These are phyloP conservation scores for Pollicipes pollicipes DNA, from an alignment of 1,140 invertebrate species.

Conservation along the genomic window DNA sequence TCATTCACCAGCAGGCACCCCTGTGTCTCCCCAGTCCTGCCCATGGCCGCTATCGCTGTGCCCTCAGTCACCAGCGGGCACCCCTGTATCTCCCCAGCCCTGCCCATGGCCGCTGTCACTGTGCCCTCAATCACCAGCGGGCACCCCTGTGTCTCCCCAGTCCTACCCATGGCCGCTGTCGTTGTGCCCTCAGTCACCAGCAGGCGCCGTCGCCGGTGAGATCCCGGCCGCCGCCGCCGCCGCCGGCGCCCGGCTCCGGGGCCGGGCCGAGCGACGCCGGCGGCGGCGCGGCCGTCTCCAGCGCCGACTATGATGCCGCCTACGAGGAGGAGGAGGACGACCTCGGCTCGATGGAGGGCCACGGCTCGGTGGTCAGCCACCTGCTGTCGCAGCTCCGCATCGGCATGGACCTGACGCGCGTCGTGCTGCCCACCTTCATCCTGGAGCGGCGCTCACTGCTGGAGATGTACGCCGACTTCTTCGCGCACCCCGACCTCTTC, in stretches of 20 bases:
- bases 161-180: too few relatives aligned
- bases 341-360: conserved; percentile 67
- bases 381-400: conserved; percentile 72
- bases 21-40: too few relatives aligned
- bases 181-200: background rate
- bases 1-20: too few relatives aligned
- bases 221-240: too few relatives aligned
- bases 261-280: too few relatives aligned
- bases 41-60: too few relatives aligned
- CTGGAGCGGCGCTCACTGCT: conserved; percentile 82
- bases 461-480: conserved; percentile 97
- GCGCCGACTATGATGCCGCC: conserved; percentile 33
- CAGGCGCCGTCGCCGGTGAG: too few relatives aligned
- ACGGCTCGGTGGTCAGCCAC: conserved; percentile 86
- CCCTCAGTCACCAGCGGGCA: background rate
- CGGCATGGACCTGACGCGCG: conserved; percentile 95
- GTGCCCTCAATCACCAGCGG: background rate
- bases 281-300: too few relatives aligned
- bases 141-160: background rate
- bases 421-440: conserved; percentile 75
- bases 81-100: background rate
- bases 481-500: conserved; percentile 92
- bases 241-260: too few relatives aligned
- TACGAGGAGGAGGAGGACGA: conserved; percentile 80
- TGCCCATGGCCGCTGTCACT: too few relatives aligned